Evolutionary conservation across 2,888 invertebrate species (phyloP), one percentile per base, ranked within the genome.

Genomic region (Galerucella calmariensis): DNA sequence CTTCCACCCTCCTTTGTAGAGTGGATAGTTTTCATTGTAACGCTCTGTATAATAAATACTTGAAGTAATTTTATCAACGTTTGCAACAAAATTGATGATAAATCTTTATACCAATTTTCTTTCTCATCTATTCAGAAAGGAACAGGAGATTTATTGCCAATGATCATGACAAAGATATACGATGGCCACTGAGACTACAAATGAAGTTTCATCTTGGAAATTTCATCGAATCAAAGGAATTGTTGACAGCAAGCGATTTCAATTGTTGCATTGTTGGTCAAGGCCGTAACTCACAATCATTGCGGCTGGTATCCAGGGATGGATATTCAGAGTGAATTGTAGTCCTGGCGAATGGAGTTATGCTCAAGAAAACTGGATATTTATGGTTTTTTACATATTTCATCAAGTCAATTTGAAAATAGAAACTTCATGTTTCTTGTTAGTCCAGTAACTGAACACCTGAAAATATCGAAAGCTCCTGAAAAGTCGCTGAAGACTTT

Each of bases 201-300:
- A 72, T 63, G 48, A 72, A 71, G 59, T 68, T 75, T 67, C 65
- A 59, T 48, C 63, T 68, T 63, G 63, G 67, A 68, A n/a, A 75
- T 63, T 75, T 75, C 71, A 65, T 68, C 72, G 65, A 71, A 72
- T 68, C 65, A 56, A 56, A 16, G 68, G 14, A 48, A 66, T 16
- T 48, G 53, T 72, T 65, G 68, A 44, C 20, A 62, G 68, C 63
- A 71, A 70, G 73, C 69, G 73, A 67, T 75, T 73, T 67, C 73
- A 73, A 73, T 75, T 67, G 75, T 73, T 70, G 68, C 67, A 75
- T 68, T 75, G 73, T 73, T 69, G 66, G 72, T 35, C 69, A 75
- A 75, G 51, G n/a, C 35, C 5, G 35, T 35, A 35, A 35, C 35
- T 35, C 35, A 35, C 6, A 35, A 35, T 35, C 35, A 35, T 35